Evolutionary conservation across 2,113 vertebrate species (phyloP), one percentile per base, ranked within the genome.

Genomic region (Indicator indicator): DNA sequence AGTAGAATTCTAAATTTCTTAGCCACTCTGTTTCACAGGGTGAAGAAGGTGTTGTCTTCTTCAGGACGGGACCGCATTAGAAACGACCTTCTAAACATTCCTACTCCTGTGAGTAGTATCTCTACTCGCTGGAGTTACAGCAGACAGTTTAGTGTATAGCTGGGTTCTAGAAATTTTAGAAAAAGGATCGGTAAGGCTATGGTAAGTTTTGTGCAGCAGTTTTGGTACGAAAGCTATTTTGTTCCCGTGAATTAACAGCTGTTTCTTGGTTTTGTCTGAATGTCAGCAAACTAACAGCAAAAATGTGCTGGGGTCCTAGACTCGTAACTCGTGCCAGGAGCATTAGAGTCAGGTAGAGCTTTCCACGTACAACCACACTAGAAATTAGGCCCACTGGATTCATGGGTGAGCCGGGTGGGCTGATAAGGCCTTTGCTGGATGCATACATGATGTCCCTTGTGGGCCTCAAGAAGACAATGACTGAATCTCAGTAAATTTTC

Each of bases 1-100:
- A 75, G 19, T 27, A 87, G 94, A 89, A 95, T 40, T n/a, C n/a
- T 40, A 87, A 71, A 86, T 88, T 91, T 86, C 60, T 92, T 79
- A 78, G 40, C 36, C n/a, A n/a, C n/a, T 83, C 42, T 75, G 44
- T 84, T 93, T 94, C 79, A 67, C 16, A 90, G 54, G 21, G 20
- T 79, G 64, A 87, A 74, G 71, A 44, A 93, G 30, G 16, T 55
- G 20, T 8, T 78, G n/a, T 36, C 26, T 85, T 92, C 42, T 85
- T 88, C 48, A 74, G 56, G 60, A 76, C 38, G 67, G 60, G 28
- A 70, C 28, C 23, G n/a, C 15, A 14, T n/a, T 27, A 64, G 54
- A 90, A 58, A 21, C 27, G 78, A 82, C 50, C 36, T 75, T 88
- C 69, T 70, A 75, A 86, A 74, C n/a, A n/a, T n/a, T 76, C 42